Evolutionary conservation across 1,140 invertebrate species (phyloP), one percentile per base, ranked within the genome.

Genomic region (Acromyrmex charruanus): DNA sequence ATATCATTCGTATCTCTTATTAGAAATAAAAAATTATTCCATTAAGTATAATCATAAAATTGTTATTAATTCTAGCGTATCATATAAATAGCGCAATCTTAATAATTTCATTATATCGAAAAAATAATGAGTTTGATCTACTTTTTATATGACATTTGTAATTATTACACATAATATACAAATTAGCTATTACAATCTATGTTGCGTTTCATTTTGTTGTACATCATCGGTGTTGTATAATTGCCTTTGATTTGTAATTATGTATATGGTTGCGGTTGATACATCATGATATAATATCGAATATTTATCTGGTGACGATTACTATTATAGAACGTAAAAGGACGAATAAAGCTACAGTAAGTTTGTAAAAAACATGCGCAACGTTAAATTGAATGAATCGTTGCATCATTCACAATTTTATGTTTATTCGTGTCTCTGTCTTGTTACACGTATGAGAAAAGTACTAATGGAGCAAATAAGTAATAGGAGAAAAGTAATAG

Each of bases 381-480:
- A 63, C 3, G n/a, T 66, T 63, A 55, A 75, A 75, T 65, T 79
- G 31, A 31, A 63, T n/a, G 10, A 66, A 63, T 77, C 16, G 6
- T 25, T 18, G 9, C 21, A 14, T 31, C 16, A 1, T 65, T 65
- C 2, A 4, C 18, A 28, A 63, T 63, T 65, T 65, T 66, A 16
- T 31, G n/a, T 1, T 7, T 68, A 77, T 3, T 44, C 21, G 16
- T 6, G 10, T 63, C 28, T 35, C 28, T 44, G 25, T 77, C 25
- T 51, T 18, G 35, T 49, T 12, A 25, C n/a, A 75, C 21, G 14
- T 18, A 44, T 9, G 16, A 63, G 21, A 16, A 14, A 44, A 28
- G 10, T 28, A 44, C 3, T 69, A 28, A 69, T 16, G 9, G 18
- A 49, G 9, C 39, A 25, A 51, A 44, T 16, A 61, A 28, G 12